A percentile compares a stretch with the other conserved stretches of the same genome.
phyloP scores from a whole-genome alignment of 2,113 vertebrate species.

The Ursus arctos region DNA sequence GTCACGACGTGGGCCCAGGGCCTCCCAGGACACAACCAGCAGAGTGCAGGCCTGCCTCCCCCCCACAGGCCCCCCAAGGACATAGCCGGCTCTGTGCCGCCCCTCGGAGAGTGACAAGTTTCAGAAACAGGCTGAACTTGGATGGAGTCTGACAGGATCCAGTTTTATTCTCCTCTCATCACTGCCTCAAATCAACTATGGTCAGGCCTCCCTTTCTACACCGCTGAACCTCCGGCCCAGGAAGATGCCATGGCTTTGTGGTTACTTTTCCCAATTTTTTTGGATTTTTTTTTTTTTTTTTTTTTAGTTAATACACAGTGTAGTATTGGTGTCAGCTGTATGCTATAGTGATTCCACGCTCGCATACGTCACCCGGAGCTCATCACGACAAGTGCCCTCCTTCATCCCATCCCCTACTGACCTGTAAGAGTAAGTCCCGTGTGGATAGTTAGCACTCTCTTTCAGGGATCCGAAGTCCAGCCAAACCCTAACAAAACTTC shows the following conservation, averaged over 20 bases:
- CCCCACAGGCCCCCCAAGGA: neutral
- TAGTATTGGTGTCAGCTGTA: neutral
- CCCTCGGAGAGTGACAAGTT: neutral
- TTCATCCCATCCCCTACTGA: neutral
- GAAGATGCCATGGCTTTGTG: neutral
- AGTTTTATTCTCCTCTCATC: neutral
- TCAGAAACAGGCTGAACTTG: neutral
- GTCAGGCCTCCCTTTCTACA: neutral
- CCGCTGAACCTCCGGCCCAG: neutral
- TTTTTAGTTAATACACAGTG: neutral
- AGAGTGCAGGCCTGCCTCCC: neutral
- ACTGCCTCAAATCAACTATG: neutral
- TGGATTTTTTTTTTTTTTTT: neutral
- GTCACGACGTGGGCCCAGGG: slow-evolving; percentile 24
- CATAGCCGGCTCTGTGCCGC: neutral
- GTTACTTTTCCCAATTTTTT: neutral
- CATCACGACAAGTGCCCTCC: neutral
- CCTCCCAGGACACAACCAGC: neutral
- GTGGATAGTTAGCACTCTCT: neutral
- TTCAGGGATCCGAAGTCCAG: neutral
- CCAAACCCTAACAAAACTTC: neutral
- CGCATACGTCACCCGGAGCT: neutral
- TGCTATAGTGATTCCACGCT: neutral
- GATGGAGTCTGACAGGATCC: neutral
- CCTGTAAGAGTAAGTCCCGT: neutral